phyloP scores from a whole-genome alignment of 2,113 vertebrate species.

The Microcebus ravelobensis region DNA sequence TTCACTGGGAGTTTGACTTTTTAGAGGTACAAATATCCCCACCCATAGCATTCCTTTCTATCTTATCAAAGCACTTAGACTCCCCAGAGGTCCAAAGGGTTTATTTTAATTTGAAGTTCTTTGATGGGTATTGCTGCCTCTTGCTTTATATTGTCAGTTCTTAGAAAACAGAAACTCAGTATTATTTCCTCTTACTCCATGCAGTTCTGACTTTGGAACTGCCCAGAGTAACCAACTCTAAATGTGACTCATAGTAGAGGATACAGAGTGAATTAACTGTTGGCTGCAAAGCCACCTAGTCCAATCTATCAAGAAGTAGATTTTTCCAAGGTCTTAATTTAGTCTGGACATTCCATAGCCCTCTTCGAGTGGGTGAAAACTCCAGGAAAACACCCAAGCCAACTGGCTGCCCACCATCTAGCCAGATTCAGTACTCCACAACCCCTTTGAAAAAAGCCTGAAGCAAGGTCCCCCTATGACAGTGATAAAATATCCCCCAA shows the following conservation, averaged over 20 bases:
- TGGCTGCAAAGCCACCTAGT: neutral
- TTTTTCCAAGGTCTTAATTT: constrained; percentile 13
- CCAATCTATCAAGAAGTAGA: neutral
- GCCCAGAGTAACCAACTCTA: neutral
- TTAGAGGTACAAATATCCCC: neutral
- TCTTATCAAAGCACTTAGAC: constrained; percentile 26
- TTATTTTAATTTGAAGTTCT: constrained; percentile 39
- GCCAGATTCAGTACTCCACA: neutral
- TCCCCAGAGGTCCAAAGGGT: neutral
- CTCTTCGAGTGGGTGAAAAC: neutral
- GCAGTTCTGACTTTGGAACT: constrained; percentile 30
- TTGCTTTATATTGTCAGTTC: constrained; percentile 37
- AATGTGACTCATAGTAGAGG: neutral
- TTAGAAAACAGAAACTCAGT: constrained; percentile 24
- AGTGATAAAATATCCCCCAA: constrained; percentile 1
- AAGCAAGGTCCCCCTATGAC: neutral
- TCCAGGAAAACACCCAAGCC: neutral
- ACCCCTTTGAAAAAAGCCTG: neutral
- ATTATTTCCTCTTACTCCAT: neutral
- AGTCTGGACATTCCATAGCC: neutral
- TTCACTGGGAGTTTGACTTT: neutral
- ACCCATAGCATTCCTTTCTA: neutral
- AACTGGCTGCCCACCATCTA: neutral
- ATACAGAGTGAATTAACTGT: neutral
- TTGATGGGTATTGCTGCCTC: constrained; percentile 14